Conservation (phyloP, 1,140 invertebrate genomes). For the Gryllus bimaculatus region DNA sequence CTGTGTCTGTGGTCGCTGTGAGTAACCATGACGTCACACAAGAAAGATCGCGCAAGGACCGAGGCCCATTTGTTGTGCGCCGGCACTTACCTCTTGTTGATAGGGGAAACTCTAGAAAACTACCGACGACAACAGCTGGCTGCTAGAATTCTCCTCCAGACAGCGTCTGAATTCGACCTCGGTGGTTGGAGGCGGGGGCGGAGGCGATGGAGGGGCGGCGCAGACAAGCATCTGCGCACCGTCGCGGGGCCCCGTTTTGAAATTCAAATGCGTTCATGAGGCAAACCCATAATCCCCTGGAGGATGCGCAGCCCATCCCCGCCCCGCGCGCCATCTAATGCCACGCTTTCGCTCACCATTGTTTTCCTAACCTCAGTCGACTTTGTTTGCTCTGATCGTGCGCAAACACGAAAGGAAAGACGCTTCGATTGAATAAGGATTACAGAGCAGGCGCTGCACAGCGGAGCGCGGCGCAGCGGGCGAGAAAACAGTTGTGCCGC, state of each 20-base stretch:
- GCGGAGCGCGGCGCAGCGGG: not conserved
- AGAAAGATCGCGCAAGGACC: too few relatives aligned
- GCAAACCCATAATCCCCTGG: not conserved
- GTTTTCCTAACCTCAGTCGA: not conserved
- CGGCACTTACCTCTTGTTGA: too few relatives aligned
- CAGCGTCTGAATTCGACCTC: not conserved
- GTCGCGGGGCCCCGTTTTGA: not conserved
- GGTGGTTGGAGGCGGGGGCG: not conserved
- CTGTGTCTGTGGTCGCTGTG: too few relatives aligned
- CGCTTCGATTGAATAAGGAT: not conserved
- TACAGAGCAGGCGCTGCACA: not conserved
- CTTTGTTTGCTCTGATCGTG: not conserved
- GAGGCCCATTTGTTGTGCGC: too few relatives aligned
- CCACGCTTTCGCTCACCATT: not conserved
- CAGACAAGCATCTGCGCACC: not conserved
- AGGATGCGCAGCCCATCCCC: not conserved
- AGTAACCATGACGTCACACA: too few relatives aligned
- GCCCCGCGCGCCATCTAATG: not conserved
- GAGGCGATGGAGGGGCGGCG: not conserved
- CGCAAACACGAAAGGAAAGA: not conserved
- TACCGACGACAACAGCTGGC: not conserved
- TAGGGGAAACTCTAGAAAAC: too few relatives aligned
- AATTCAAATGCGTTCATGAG: not conserved
- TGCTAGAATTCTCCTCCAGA: not conserved
- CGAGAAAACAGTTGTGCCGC: not conserved